Percentiles rank a stretch among this genome's conserved stretches.
Evolutionary conservation across 2,888 invertebrate species (phyloP).

Genomic region (Lasioglossum oenotherae): DNA sequence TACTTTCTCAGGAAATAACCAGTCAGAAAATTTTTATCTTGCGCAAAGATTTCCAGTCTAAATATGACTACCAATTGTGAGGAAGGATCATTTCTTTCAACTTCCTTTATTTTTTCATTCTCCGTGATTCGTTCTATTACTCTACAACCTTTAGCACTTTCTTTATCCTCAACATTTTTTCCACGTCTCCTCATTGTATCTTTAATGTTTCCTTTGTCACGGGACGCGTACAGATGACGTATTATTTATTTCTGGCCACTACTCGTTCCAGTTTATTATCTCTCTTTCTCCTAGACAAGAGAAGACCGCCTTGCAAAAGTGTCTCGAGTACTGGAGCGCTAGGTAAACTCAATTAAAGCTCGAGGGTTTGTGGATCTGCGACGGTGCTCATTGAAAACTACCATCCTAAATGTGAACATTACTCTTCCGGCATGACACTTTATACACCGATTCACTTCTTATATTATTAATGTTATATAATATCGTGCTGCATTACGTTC

Average conservation of each 20-base stretch:
- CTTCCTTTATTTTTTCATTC: background rate
- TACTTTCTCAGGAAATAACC: background rate
- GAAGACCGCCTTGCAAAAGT: constrained; percentile 54
- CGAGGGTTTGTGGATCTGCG: constrained; percentile 59
- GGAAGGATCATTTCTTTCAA: background rate
- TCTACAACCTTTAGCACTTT: background rate
- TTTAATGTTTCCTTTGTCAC: background rate
- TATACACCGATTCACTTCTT: constrained; percentile 26
- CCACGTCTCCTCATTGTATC: background rate
- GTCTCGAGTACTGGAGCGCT: constrained; percentile 58
- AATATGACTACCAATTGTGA: background rate
- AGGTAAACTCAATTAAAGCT: constrained; percentile 72
- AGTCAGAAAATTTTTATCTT: background rate
- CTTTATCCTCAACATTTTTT: constrained; percentile 2
- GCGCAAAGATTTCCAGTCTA: background rate
- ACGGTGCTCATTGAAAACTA: constrained; percentile 62
- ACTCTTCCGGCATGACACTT: constrained; percentile 42
- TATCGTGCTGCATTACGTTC: constrained; percentile 15
- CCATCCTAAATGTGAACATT: constrained; percentile 34
- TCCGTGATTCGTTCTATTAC: background rate
- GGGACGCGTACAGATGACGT: constrained; percentile 21
- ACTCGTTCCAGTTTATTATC: constrained; percentile 63
- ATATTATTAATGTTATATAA: background rate
- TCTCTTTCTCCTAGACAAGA: constrained; percentile 32
- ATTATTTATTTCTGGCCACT: constrained; percentile 67